Percentiles rank a stretch among this genome's conserved stretches.
Conservation (phyloP, 2,113 vertebrate species). For the Gulo gulo region DNA sequence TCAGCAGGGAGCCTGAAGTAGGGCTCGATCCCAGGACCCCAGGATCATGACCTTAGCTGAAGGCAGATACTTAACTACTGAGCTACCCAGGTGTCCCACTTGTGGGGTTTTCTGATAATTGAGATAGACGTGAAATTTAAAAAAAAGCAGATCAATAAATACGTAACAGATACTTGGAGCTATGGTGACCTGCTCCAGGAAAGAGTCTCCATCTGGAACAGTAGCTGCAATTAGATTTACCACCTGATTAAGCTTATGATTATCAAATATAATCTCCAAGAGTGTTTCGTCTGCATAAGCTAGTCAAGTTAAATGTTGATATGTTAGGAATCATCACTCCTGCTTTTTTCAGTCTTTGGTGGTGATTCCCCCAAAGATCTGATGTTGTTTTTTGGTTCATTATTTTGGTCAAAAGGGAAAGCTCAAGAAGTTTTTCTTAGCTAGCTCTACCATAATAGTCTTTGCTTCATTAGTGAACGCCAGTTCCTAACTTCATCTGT, state of each 20-base stretch:
- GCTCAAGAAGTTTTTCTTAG: neutral
- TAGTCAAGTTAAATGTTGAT: neutral
- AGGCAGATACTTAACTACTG: too few species aligned
- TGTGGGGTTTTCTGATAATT: constrained; percentile 13
- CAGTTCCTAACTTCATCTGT: neutral
- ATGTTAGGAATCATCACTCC: neutral
- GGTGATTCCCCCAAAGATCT: neutral
- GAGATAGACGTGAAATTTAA: neutral
- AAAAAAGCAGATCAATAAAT: neutral
- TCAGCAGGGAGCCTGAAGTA: too few species aligned
- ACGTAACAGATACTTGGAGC: neutral
- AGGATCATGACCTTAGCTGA: too few species aligned
- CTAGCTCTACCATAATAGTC: neutral
- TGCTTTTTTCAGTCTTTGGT: neutral
- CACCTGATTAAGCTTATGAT: constrained; percentile 21
- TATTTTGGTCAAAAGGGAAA: neutral
- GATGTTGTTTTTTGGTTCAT: neutral
- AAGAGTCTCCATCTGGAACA: constrained; percentile 27
- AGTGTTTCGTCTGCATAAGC: neutral
- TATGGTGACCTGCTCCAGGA: constrained; percentile 2
- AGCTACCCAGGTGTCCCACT: neutral
- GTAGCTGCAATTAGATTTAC: neutral
- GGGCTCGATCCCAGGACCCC: too few species aligned
- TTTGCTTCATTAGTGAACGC: neutral
- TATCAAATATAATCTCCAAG: neutral